These are phyloP conservation scores for Silurus glanis DNA, from an alignment of 2,113 vertebrate species.

Conservation along the genomic window DNA sequence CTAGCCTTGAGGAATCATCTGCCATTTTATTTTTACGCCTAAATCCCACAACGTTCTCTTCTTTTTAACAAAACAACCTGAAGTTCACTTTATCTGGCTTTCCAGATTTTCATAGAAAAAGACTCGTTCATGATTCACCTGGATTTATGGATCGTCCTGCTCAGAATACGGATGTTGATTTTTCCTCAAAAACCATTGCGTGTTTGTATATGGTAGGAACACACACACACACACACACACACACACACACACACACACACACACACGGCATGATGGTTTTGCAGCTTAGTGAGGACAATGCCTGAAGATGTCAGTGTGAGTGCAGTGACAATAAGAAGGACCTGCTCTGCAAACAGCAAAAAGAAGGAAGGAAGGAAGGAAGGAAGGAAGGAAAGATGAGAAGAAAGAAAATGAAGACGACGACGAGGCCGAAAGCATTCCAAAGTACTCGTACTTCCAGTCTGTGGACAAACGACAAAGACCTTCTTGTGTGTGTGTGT, in stretches of 20 bases:
- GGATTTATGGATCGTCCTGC: background rate
- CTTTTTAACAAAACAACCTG: background rate
- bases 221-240: background rate
- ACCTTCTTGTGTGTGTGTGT: background rate
- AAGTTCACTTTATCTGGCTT: no score
- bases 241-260: background rate
- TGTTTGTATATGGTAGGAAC: background rate
- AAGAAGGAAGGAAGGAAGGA: background rate
- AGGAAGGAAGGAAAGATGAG: background rate
- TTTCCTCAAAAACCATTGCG: background rate
- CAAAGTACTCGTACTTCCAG: conserved; percentile 11
- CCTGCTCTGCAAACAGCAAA: background rate
- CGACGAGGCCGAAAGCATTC: background rate
- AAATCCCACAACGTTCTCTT: background rate
- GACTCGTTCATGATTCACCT: background rate
- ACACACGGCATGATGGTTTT: background rate
- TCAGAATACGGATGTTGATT: background rate
- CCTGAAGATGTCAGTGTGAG: background rate
- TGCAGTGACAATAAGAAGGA: background rate
- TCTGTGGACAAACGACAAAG: conserved; percentile 10
- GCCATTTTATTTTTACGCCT: background rate
- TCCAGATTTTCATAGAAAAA: background rate
- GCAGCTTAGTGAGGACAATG: conserved; percentile 3
- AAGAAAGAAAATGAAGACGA: background rate
- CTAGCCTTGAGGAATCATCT: background rate